Evolutionary conservation across 2,113 vertebrate genomes (phyloP).

Genomic region (Petromus typicus): DNA sequence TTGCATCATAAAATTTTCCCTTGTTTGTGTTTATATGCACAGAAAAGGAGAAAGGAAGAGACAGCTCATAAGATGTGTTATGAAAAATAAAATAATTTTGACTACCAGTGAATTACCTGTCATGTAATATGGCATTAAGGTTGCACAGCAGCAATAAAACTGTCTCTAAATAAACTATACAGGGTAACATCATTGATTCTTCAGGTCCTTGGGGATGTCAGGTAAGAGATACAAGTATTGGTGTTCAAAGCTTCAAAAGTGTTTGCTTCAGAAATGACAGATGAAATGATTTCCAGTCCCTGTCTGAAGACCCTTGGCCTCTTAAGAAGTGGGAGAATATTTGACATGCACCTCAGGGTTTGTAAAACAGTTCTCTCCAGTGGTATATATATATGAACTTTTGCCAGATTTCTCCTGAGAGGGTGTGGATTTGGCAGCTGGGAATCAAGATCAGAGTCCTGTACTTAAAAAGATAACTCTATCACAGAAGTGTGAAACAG

Average conservation of each 20-base stretch:
- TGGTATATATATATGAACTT: conserved; percentile 4
- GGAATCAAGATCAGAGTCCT: conserved; percentile 62
- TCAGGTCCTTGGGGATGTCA: conserved; percentile 68
- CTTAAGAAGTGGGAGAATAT: conserved; percentile 61
- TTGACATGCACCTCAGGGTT: conserved; percentile 8
- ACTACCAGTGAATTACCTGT: conserved; percentile 63
- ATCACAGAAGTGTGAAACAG: background rate
- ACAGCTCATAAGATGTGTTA: background rate
- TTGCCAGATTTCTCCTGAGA: conserved; percentile 69
- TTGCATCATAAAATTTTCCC: conserved; percentile 15
- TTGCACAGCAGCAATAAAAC: conserved; percentile 72
- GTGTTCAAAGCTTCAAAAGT: conserved; percentile 74
- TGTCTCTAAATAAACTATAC: conserved; percentile 76
- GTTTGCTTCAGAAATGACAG: conserved; percentile 71
- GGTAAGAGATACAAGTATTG: conserved; percentile 68
- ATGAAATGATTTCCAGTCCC: conserved; percentile 69
- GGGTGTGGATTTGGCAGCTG: background rate
- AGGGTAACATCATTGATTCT: conserved; percentile 70
- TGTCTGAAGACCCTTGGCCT: conserved; percentile 64
- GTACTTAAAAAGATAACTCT: conserved; percentile 9
- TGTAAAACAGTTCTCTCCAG: conserved; percentile 63
- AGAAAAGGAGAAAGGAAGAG: background rate
- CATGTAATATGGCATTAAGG: conserved; percentile 41
- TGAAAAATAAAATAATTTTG: conserved; percentile 51
- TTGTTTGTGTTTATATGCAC: conserved; percentile 6